Evolutionary conservation across 2,888 invertebrate species (phyloP), one percentile per base, ranked within the genome.

Genomic region (Acanthosepion lycidas): DNA sequence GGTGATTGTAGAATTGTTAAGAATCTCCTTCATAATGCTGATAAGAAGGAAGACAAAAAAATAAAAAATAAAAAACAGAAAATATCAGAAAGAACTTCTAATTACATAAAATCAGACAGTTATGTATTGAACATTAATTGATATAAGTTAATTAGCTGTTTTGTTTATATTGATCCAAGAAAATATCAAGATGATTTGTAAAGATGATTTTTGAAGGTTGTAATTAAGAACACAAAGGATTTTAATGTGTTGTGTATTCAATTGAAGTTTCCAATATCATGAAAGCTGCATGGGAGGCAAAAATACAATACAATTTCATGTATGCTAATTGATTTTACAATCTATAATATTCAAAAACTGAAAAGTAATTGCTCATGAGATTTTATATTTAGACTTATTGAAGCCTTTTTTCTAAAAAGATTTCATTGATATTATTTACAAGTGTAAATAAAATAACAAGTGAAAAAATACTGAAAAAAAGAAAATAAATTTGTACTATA

Each of bases 91-190:
- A n/a, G 33, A 78, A 15, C n/a, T 15, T 78, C 78, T 78, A 78
- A 78, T 78, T 78, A 18, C 78, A 78, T n/a, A 15, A 33, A 64
- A 64, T 23, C 64, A 64, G 64, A 64, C 64, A 64, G 64, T 64
- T 64, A 23, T 78, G 78, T 78, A 78, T 78, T 78, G 78, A 78
- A 78, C 78, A 78, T 78, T 78, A 78, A 78, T 78, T 78, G 78
- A n/a, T 78, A 78, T 78, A 78, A 78, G 78, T 78, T 78, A 78
- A 78, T 78, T 78, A 78, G 78, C 78, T 78, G 78, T n/a, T 78
- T 78, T 78, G 78, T 78, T n/a, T 33, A 33, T 78, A 78, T 78
- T 78, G 78, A 78, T 33, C 9, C 78, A 33, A 78, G 33, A 33
- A n/a, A n/a, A 78, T 78, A 78, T 78, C 15, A 78, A 78, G n/a